Evolutionary conservation across 2,888 invertebrate genomes (phyloP), one percentile per base, ranked within the genome.

Genomic region (Julus scandinavius): DNA sequence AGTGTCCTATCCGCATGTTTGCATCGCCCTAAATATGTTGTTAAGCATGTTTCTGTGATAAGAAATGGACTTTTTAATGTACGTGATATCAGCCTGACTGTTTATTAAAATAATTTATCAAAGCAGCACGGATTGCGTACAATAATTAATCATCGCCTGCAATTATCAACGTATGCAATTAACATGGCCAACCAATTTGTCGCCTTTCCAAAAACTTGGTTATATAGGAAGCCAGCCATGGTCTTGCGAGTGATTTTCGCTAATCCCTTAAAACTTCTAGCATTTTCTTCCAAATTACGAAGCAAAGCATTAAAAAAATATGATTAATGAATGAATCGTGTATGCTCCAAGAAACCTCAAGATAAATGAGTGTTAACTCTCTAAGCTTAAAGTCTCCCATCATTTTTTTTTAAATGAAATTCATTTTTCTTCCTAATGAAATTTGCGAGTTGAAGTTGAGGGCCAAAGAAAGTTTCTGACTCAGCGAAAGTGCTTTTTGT

Each of bases 271-370:
- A 50, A 50, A 50, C 50, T 50, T 50, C 50, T 13, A 50, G 50
- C 50, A 50, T 50, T 50, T 50, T 13, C 50, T 13, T 9, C 13
- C 50, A 50, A 50, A 50, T 50, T 50, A 50, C 50, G 11, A 50
- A 50, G 50, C 3, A 50, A 63, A 63, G 9, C 20, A 20, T 63
- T 20, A 63, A 63, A 63, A 63, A 63, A 63, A n/a, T 63, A 20
- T 63, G 63, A 63, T 63, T 63, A 63, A 63, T 63, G 63, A 63
- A 63, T 63, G 63, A 63, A 20, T 63, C 63, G n/a, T 63, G 63
- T 9, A 20, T 20, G 63, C 63, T 63, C 63, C 63, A 20, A 63
- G 63, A 63, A 63, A 63, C 63, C 63, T 9, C 20, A 20, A 63
- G 63, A 63, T 63, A 63, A 20, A 63, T 63, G 63, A 63, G 63